A percentile compares a stretch with the other conserved stretches of the same genome.
Conservation (phyloP, 2,113 vertebrate species). For the Malurus elegans region DNA sequence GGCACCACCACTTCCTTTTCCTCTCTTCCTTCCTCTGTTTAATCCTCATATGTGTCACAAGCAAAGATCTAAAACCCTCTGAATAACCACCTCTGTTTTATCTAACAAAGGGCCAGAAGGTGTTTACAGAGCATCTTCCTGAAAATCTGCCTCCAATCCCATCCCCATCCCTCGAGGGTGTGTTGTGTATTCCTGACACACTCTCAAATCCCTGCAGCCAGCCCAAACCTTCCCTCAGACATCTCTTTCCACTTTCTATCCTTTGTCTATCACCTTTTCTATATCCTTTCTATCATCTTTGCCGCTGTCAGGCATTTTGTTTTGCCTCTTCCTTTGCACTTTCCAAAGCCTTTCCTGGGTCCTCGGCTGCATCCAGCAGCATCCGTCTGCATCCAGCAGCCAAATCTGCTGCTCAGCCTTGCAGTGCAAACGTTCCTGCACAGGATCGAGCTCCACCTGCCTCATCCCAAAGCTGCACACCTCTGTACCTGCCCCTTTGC, state of each 20-base stretch:
- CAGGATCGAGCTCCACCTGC: not conserved
- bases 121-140: not conserved
- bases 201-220: not conserved
- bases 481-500: not conserved
- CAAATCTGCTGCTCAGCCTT: fast-evolving
- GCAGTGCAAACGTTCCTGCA: fast-evolving
- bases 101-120: not conserved
- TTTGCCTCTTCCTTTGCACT: not conserved
- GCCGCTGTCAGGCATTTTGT: not conserved
- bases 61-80: not conserved
- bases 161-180: not conserved
- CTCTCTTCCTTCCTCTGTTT: not conserved
- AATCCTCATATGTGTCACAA: not conserved
- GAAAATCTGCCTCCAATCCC: not conserved
- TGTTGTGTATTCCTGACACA: fast-evolving
- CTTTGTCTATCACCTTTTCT: not conserved
- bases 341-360: not conserved
- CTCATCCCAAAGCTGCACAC: not conserved
- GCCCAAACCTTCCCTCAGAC: not conserved
- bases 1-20: not conserved
- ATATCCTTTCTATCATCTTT: not conserved
- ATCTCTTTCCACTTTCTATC: not conserved
- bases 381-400: not conserved
- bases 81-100: not conserved
- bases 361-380: not conserved